Base-by-base conservation (phyloP, 2,797 vertebrate species). In the Oophaga sylvatica region DNA sequence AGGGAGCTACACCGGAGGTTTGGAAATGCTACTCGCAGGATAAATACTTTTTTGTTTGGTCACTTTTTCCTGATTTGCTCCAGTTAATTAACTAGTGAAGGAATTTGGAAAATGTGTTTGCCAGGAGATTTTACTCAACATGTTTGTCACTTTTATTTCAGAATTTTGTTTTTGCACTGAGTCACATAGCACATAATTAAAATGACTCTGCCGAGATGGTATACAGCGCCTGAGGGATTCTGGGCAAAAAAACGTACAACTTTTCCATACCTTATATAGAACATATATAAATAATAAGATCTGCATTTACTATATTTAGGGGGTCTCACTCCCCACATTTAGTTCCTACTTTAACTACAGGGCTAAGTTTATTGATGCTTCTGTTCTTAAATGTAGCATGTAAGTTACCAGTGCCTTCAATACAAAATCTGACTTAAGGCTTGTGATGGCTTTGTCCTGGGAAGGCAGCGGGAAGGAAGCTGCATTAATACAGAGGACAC, bases 31-130 rank as follows among this genome's bases (percentile, higher is more conserved):
- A 56, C 77, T 60, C 9, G 45, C 45, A 29, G 77, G 63, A 86
- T 80, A 70, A 68, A 86, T 56, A 70, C 60, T 71, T 67, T 62
- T 84, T 84, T 76, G 59, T 84, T 84, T 11, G 4, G 0, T 1
- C 22, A 81, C 17, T 26, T 26, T 73, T 59, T 29, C 48, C 65
- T 70, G 68, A 81, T 87, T 87, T 75, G 31, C 57, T 48, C 41
- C 57, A 59, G 29, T 48, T 81, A 87, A 87, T 81, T 81, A 86
- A 48, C 63, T 26, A 53, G 57, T 29, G 35, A 26, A 75, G 79
- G 79, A 81, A 87, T 87, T 62, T 65, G 68, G 59, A 71, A 76
- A 87, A 87, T 81, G 79, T 87, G 79, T 87, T 81, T 87, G 56
- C 67, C 70, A 81, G 79, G 57, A 81, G 60, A 17, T 7, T 70